These are phyloP conservation scores for Cremastobaeus sp. DNA, from an alignment of 2,888 invertebrate species.

Conservation along the genomic window DNA sequence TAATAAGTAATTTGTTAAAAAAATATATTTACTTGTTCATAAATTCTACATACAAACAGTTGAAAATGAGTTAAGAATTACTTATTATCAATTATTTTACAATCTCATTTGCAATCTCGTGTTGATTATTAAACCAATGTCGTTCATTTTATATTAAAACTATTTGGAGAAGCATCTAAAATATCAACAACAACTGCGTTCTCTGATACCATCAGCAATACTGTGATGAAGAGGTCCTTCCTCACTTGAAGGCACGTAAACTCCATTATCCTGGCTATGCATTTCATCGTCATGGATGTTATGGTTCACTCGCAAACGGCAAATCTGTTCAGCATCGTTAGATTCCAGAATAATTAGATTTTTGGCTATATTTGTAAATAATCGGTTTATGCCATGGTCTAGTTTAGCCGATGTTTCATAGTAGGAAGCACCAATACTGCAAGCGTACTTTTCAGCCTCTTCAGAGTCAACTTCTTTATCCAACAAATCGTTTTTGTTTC, in stretches of 20 bases:
- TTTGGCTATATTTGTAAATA: constrained; percentile 84
- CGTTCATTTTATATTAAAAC: too few relatives aligned
- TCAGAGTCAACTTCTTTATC: constrained; percentile 82
- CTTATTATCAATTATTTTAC: too few relatives aligned
- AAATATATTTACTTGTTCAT: too few relatives aligned
- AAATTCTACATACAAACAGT: too few relatives aligned
- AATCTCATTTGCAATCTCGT: too few relatives aligned
- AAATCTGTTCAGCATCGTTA: constrained; percentile 59
- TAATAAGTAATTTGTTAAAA: too few relatives aligned
- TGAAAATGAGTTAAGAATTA: too few relatives aligned
- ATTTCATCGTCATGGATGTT: constrained; percentile 82
- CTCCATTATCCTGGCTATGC: constrained; percentile 48
- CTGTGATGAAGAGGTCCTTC: constrained; percentile 79
- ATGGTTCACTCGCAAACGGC: constrained; percentile 74
- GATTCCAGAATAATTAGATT: constrained; percentile 81
- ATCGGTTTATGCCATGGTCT: constrained; percentile 87
- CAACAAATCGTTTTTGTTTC: constrained; percentile 91
- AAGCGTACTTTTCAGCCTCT: constrained; percentile 88
- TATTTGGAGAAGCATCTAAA: too few relatives aligned
- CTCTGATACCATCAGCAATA: constrained; percentile 83
- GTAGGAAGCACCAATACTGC: constrained; percentile 89
- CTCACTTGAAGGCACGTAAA: constrained; percentile 75
- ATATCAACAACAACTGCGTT: constrained; percentile 39
- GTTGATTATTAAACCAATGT: too few relatives aligned
- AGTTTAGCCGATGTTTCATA: constrained; percentile 91